A percentile compares a stretch with the other conserved stretches of the same genome.
These are phyloP conservation scores for Tachysurus vachellii DNA, from an alignment of 2,113 vertebrate species.

Conservation along the genomic window DNA sequence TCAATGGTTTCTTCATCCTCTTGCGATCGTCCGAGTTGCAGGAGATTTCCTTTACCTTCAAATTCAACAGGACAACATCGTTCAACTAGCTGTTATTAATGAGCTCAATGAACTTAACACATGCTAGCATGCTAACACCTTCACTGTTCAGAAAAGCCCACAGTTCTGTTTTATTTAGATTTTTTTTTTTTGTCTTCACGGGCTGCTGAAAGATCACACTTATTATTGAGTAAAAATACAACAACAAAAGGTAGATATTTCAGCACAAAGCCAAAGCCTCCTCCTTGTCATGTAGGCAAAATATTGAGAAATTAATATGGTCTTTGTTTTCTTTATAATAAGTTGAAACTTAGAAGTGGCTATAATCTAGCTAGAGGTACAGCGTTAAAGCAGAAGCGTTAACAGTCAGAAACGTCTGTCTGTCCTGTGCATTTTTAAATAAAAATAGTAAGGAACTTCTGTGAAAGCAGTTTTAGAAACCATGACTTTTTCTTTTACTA, in stretches of 20 bases:
- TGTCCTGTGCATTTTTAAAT: not conserved
- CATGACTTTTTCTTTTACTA: not conserved
- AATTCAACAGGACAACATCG: not conserved
- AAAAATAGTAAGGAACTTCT: not conserved
- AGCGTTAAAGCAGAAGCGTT: not conserved
- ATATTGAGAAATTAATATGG: not conserved
- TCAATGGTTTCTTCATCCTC: too few relatives aligned
- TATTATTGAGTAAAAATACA: not conserved
- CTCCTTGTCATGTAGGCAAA: not conserved
- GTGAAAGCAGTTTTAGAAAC: not conserved
- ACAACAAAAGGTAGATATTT: not conserved
- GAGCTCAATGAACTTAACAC: not conserved
- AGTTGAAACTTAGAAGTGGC: not conserved
- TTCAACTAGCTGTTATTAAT: not conserved
- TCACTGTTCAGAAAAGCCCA: too few relatives aligned
- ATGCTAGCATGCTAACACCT: not conserved
- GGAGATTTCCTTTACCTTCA: not conserved
- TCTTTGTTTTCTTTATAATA: not conserved
- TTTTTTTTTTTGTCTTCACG: too few relatives aligned
- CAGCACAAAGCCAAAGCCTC: not conserved
- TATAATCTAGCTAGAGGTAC: not conserved
- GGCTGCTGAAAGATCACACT: not conserved
- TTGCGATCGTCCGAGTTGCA: not conserved
- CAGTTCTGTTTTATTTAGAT: too few relatives aligned
- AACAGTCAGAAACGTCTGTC: not conserved